Evolutionary conservation across 2,888 invertebrate genomes (phyloP).

Genomic region (Microctonus aethiopoides): DNA sequence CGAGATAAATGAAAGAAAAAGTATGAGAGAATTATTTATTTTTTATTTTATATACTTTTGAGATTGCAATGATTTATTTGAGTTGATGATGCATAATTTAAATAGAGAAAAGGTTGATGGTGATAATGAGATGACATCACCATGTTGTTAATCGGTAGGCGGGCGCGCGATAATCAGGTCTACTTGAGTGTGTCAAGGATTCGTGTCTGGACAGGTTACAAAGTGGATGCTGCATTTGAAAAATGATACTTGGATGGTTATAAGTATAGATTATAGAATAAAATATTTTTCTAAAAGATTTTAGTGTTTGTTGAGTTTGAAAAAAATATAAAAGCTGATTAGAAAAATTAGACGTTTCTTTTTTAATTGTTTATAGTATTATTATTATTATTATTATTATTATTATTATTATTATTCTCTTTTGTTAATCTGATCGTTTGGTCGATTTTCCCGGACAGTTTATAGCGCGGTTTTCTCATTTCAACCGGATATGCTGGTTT

Average conservation of each 20-base stretch:
- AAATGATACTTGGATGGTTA: background rate
- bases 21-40: background rate
- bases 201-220: background rate
- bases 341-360: background rate
- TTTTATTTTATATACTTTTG: constrained; percentile 26
- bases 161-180: background rate
- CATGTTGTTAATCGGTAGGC: background rate
- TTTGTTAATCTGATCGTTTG: constrained; percentile 29
- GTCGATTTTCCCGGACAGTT: constrained; percentile 51
- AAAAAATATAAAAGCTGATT: background rate
- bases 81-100: constrained; percentile 39
- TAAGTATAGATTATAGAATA: too few species aligned
- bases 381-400: background rate
- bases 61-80: constrained; percentile 62
- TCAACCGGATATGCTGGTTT: constrained; percentile 9
- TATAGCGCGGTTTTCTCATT: constrained; percentile 35
- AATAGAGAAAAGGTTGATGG: background rate
- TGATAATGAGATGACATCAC: constrained; percentile 12
- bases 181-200: background rate
- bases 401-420: background rate
- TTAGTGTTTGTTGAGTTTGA: background rate
- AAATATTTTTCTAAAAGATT: background rate
- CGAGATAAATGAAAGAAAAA: too few species aligned
- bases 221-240: constrained; percentile 5
- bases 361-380: background rate